Conservation (phyloP, 1,140 invertebrate species). For the Lordiphosa clarofinis region DNA sequence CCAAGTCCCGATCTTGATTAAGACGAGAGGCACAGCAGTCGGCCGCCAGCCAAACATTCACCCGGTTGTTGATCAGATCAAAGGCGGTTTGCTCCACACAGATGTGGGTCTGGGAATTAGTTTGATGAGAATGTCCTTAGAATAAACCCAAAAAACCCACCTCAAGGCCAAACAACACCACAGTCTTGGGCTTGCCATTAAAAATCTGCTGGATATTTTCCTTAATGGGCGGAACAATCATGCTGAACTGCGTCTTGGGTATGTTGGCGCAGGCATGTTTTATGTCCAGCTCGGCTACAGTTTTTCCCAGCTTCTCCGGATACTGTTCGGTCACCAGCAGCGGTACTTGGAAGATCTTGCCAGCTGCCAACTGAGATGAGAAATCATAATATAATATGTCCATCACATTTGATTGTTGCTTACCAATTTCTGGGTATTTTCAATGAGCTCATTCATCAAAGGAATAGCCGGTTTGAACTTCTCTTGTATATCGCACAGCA, state of each 20-base stretch:
- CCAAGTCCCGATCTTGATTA: conserved; percentile 85
- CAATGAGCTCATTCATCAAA: conserved; percentile 85
- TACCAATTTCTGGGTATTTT: conserved; percentile 88
- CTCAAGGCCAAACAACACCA: conserved; percentile 93
- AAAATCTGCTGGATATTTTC: conserved; percentile 81
- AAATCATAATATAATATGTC: too few species aligned
- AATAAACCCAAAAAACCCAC: conserved; percentile 59
- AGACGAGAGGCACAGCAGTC: conserved; percentile 90
- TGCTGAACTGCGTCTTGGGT: conserved; percentile 91
- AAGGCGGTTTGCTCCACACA: conserved; percentile 94
- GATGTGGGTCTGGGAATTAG: conserved; percentile 85
- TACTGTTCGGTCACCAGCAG: conserved; percentile 92
- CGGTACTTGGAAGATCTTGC: conserved; percentile 88
- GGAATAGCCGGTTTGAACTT: conserved; percentile 87
- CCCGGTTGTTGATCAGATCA: conserved; percentile 86
- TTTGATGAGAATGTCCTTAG: background rate
- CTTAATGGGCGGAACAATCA: conserved; percentile 87
- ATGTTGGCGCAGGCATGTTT: conserved; percentile 83
- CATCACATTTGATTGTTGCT: conserved; percentile 49
- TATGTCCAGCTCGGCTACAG: conserved; percentile 88
- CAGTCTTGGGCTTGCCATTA: conserved; percentile 81
- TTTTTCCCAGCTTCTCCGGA: conserved; percentile 88
- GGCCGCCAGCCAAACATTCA: conserved; percentile 90
- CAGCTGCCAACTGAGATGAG: conserved; percentile 83
- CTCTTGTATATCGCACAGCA: conserved; percentile 93